Percentiles rank a stretch among this genome's conserved stretches.
Conservation (phyloP, 2,888 invertebrate genomes). For the Metallyticus violacea region DNA sequence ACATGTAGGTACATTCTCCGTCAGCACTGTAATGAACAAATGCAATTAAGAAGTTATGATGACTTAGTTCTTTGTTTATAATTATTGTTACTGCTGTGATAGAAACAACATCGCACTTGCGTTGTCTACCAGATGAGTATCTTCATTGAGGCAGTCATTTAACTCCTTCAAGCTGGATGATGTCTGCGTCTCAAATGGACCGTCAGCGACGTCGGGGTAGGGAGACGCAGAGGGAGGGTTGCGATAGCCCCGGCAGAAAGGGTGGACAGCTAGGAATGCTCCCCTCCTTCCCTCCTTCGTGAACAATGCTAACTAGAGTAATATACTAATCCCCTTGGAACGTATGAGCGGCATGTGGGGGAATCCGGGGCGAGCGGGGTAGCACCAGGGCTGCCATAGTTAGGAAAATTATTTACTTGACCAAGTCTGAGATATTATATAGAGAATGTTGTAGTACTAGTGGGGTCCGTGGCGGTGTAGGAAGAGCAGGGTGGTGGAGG, state of each 20-base stretch:
- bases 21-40: too few species aligned
- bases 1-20: too few species aligned
- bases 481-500: not conserved
- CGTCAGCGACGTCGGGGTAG: not conserved
- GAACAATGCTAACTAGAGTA: conserved; percentile 29
- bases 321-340: conserved; percentile 32
- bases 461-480: not conserved
- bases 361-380: not conserved
- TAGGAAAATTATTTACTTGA: conserved; percentile 33
- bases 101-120: too few species aligned
- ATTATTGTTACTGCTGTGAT: too few species aligned
- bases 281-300: not conserved
- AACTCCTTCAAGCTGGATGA: not conserved
- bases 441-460: not conserved
- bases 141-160: not conserved
- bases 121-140: not conserved
- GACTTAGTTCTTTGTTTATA: too few species aligned
- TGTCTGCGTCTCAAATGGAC: not conserved
- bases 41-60: too few species aligned
- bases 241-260: not conserved
- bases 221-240: not conserved
- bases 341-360: conserved; percentile 29
- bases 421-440: conserved; percentile 31
- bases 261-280: conserved; percentile 19
- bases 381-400: conserved; percentile 21